A percentile compares a stretch with the other conserved stretches of the same genome.
Conservation (phyloP, 2,888 invertebrate species). For the Melieria crassipennis region DNA sequence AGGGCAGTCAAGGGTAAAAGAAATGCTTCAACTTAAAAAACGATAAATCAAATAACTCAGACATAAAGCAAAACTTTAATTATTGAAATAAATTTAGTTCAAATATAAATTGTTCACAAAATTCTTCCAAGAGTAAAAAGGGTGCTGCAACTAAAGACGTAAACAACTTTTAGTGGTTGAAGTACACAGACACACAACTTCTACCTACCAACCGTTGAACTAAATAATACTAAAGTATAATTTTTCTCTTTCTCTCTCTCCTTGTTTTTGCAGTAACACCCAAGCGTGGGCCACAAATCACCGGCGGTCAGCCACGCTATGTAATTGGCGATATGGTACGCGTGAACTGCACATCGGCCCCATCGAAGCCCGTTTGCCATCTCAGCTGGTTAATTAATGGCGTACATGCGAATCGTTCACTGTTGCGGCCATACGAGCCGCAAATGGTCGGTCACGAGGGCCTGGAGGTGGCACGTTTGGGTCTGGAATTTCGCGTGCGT, state of each 20-base stretch:
- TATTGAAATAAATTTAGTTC: too few relatives aligned
- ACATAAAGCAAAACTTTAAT: too few relatives aligned
- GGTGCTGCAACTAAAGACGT: too few relatives aligned
- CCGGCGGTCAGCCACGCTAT: conserved; percentile 82
- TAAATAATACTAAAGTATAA: background rate
- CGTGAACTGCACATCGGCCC: conserved; percentile 85
- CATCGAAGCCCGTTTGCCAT: conserved; percentile 83
- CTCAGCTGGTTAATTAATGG: conserved; percentile 90
- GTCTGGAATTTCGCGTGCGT: conserved; percentile 83
- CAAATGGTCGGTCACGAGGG: conserved; percentile 70
- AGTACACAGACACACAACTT: too few relatives aligned
- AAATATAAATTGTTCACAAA: too few relatives aligned
- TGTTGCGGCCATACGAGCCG: conserved; percentile 69
- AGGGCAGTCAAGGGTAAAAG: too few relatives aligned
- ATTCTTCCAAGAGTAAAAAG: too few relatives aligned
- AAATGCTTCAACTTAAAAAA: too few relatives aligned
- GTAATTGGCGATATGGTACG: conserved; percentile 83
- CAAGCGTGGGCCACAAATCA: conserved; percentile 82
- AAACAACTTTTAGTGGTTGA: too few relatives aligned
- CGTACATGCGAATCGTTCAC: conserved; percentile 73
- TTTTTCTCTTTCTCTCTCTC: background rate
- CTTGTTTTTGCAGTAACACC: conserved; percentile 74
- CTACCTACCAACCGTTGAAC: background rate
- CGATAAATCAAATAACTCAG: too few relatives aligned
- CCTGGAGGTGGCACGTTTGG: conserved; percentile 79